Evolutionary conservation across 2,113 vertebrate species (phyloP).

Genomic region (Pandion haliaetus): DNA sequence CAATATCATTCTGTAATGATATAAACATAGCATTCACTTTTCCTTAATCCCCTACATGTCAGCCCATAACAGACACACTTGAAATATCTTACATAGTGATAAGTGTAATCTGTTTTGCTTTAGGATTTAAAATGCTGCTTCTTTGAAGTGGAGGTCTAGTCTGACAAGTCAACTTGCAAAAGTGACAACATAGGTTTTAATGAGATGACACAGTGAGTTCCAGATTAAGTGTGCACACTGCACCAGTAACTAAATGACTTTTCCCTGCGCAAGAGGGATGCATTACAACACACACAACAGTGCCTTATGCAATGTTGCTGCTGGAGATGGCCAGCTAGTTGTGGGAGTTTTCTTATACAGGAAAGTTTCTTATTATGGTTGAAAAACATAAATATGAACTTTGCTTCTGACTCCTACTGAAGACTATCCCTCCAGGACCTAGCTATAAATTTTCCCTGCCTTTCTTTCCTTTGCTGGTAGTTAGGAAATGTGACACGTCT

Average conservation of each 20-base stretch:
- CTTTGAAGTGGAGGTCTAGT: background rate
- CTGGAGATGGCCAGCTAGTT: background rate
- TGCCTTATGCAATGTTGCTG: background rate
- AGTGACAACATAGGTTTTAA: background rate
- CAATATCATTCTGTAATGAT: background rate
- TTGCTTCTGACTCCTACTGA: background rate
- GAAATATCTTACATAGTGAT: background rate
- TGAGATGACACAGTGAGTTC: background rate
- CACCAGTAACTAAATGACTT: background rate
- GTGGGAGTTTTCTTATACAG: background rate
- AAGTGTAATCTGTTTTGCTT: background rate
- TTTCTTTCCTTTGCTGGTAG: fast-evolving
- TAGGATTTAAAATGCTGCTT: background rate
- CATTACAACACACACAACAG: background rate
- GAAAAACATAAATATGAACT: background rate
- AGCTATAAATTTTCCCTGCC: background rate
- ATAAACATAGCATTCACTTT: background rate
- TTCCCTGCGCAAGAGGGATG: background rate
- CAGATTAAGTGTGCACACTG: background rate
- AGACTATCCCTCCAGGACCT: background rate
- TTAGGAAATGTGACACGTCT: background rate
- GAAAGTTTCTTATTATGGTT: background rate
- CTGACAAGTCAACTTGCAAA: background rate
- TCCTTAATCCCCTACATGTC: background rate
- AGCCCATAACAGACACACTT: background rate